Conservation (phyloP, 2,113 vertebrate species). For the Mionectes macconnelli region DNA sequence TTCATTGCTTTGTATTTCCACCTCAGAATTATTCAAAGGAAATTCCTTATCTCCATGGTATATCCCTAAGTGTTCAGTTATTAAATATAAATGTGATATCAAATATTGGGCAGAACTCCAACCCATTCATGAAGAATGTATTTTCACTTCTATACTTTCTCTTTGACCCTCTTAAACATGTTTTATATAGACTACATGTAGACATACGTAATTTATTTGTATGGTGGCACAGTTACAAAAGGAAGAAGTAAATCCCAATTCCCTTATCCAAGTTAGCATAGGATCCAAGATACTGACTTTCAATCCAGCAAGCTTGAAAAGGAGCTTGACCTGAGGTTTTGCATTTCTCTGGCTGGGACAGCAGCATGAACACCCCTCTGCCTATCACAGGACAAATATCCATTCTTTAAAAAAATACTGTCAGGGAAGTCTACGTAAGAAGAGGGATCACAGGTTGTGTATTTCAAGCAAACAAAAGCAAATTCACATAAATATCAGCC, state of each 20-base stretch:
- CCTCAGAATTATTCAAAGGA: neutral
- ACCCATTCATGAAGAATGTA: neutral
- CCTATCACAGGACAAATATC: neutral
- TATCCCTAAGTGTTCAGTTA: neutral
- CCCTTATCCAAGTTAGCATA: neutral
- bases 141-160: neutral
- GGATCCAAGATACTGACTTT: neutral
- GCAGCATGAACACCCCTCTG: neutral
- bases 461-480: neutral
- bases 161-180: neutral
- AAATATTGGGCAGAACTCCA: neutral
- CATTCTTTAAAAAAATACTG: neutral
- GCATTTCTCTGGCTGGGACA: accelerated
- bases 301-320: neutral
- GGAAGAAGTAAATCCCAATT: neutral
- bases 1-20: neutral
- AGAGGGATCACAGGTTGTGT: neutral
- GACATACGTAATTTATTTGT: neutral
- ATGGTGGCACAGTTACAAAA: neutral
- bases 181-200: neutral
- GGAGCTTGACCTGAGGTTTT: neutral
- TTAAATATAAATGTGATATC: neutral
- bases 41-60: neutral
- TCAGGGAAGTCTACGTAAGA: neutral
- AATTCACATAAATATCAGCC: neutral